Percentiles rank a stretch among this genome's conserved stretches.
Conservation (phyloP, 1,140 invertebrate species). For the Drosophila neocordata region DNA sequence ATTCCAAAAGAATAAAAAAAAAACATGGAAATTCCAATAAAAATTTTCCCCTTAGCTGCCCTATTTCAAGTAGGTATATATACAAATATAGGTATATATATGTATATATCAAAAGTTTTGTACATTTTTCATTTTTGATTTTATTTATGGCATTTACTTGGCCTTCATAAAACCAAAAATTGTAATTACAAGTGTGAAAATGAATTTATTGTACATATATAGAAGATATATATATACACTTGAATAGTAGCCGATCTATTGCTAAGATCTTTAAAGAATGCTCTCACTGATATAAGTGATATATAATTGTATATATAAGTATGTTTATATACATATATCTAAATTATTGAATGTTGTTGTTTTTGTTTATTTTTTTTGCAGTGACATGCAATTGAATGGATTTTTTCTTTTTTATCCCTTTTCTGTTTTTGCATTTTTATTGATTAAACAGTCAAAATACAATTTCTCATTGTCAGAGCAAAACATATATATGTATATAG, state of each 20-base stretch:
- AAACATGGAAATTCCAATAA: no score
- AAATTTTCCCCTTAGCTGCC: not conserved
- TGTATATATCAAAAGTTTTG: no score
- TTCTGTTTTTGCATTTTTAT: constrained; percentile 43
- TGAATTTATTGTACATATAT: not conserved
- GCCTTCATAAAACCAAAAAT: constrained; percentile 8
- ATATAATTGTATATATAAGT: not conserved
- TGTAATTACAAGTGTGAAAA: constrained; percentile 43
- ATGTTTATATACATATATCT: not conserved
- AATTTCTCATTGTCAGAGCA: constrained; percentile 39
- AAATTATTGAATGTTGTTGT: constrained; percentile 11
- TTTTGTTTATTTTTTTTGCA: constrained; percentile 30
- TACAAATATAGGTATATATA: no score
- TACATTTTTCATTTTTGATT: not conserved
- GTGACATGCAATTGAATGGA: constrained; percentile 64
- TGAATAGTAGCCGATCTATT: no score
- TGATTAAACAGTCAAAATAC: constrained; percentile 71
- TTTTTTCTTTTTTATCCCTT: constrained; percentile 27
- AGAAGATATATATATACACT: not conserved
- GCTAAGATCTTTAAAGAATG: no score
- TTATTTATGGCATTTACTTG: constrained; percentile 7
- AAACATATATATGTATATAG: constrained; percentile 14
- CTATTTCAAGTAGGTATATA: no score
- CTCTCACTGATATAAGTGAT: no score
- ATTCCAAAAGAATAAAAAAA: no score